Evolutionary conservation across 2,113 vertebrate genomes (phyloP).

Genomic region (Tychaedon coryphoeus): DNA sequence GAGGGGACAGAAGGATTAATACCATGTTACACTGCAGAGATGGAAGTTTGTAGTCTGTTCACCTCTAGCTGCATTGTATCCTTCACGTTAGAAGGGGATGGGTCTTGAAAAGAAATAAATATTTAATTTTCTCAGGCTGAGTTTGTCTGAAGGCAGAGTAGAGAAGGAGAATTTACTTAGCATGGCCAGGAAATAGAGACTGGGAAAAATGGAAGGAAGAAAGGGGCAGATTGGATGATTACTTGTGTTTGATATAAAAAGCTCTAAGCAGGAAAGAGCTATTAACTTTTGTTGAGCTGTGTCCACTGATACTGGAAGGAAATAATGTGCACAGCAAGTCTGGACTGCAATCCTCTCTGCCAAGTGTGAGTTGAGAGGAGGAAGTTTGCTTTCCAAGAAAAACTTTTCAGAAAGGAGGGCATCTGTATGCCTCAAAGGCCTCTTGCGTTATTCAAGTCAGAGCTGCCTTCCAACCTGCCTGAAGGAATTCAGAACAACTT

Average conservation of each 20-base stretch:
- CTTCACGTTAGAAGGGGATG: not conserved
- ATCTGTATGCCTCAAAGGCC: slow-evolving; percentile 67
- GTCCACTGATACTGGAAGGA: slow-evolving; percentile 14
- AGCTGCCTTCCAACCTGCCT: slow-evolving; percentile 68
- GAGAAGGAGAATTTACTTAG: not conserved
- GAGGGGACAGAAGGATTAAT: not conserved
- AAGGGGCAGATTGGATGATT: not conserved
- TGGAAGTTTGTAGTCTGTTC: not conserved
- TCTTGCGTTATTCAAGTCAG: slow-evolving; percentile 63
- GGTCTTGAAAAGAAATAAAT: slow-evolving; percentile 38
- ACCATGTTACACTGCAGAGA: not conserved
- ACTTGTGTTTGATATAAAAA: not conserved
- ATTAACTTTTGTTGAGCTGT: slow-evolving; percentile 16
- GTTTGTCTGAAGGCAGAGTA: slow-evolving; percentile 4
- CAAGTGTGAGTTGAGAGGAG: slow-evolving; percentile 23
- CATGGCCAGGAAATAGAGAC: not conserved
- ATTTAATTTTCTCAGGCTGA: not conserved
- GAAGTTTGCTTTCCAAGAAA: slow-evolving; percentile 66
- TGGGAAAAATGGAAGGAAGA: not conserved
- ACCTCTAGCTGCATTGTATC: not conserved
- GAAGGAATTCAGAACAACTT: slow-evolving; percentile 71
- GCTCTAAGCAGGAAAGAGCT: not conserved
- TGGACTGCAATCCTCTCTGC: slow-evolving; percentile 1
- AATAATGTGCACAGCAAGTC: not conserved
- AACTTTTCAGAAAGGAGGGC: slow-evolving; percentile 65